phyloP scores from a whole-genome alignment of 2,113 vertebrate genomes.

The Osmerus mordax region DNA sequence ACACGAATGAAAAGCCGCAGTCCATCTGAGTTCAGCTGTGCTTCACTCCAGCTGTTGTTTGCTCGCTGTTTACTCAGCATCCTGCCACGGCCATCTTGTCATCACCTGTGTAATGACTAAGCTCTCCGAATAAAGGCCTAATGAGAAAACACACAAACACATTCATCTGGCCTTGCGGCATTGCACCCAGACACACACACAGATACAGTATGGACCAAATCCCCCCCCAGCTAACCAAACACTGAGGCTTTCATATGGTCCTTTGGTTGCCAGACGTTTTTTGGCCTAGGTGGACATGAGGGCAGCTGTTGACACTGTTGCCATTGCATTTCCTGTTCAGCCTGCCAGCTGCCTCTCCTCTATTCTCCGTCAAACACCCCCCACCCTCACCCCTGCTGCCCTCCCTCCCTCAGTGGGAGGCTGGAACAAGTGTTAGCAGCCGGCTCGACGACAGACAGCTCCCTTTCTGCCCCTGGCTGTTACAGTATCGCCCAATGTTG shows the following conservation, averaged over 20 bases:
- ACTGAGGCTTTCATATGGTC: constrained; percentile 57
- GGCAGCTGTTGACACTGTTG: constrained; percentile 81
- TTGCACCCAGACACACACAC: constrained; percentile 32
- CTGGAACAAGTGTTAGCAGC: constrained; percentile 74
- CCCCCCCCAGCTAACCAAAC: constrained; percentile 75
- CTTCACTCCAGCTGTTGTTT: constrained; percentile 69
- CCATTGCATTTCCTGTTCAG: constrained; percentile 77
- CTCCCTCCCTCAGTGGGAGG: constrained; percentile 65
- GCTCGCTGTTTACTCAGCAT: constrained; percentile 67
- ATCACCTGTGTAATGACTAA: constrained; percentile 80
- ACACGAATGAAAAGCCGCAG: constrained; percentile 28
- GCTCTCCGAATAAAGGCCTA: constrained; percentile 70
- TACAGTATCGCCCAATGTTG: constrained; percentile 64
- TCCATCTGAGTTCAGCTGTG: constrained; percentile 20
- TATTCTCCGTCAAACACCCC: constrained; percentile 62
- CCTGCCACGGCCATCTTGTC: constrained; percentile 71
- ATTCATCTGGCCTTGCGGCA: constrained; percentile 41
- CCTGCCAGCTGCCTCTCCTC: constrained; percentile 80
- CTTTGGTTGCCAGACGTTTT: constrained; percentile 67
- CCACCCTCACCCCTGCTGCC: constrained; percentile 35
- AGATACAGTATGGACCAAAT: constrained; percentile 54
- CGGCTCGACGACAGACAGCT: constrained; percentile 84
- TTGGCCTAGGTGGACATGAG: constrained; percentile 68
- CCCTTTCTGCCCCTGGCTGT: constrained; percentile 72
- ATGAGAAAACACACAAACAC: constrained; percentile 69